A percentile compares a stretch with the other conserved stretches of the same genome.
Conservation (phyloP, 2,888 invertebrate species). For the Melinaea menophilus region DNA sequence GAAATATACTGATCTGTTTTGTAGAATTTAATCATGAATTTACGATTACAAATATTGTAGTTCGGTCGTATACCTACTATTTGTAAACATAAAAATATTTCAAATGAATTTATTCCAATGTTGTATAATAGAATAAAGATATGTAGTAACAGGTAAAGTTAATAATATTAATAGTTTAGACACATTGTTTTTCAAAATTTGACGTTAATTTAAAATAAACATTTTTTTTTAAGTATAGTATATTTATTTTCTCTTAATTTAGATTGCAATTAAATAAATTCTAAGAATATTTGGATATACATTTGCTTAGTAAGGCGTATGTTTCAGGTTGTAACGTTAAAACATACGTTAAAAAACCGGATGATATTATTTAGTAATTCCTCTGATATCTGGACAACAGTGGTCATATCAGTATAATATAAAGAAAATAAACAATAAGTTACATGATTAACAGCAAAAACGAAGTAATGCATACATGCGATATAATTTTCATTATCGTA, state of each 20-base stretch:
- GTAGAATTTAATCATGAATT: background rate
- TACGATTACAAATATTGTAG: too few relatives aligned
- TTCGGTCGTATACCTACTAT: slow-evolving; percentile 9
- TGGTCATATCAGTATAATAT: too few relatives aligned
- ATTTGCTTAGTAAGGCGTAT: background rate
- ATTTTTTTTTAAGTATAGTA: slow-evolving; percentile 39
- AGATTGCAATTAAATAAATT: slow-evolving; percentile 5
- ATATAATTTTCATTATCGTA: too few relatives aligned
- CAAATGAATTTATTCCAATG: slow-evolving; percentile 36
- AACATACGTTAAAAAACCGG: too few relatives aligned
- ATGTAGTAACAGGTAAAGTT: slow-evolving; percentile 33
- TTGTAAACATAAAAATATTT: slow-evolving; percentile 28
- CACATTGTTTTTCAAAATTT: slow-evolving; percentile 50
- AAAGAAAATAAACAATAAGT: too few relatives aligned
- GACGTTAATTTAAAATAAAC: slow-evolving; percentile 54
- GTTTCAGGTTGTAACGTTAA: background rate
- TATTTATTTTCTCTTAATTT: slow-evolving; percentile 20
- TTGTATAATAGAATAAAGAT: slow-evolving; percentile 36
- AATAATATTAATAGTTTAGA: slow-evolving; percentile 35
- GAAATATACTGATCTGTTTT: background rate
- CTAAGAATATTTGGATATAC: slow-evolving; percentile 1
- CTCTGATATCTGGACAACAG: too few relatives aligned
- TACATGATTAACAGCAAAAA: too few relatives aligned
- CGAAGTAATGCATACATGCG: too few relatives aligned
- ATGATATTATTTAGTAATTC: too few relatives aligned